Percentiles rank a stretch among this genome's conserved stretches.
These are phyloP conservation scores for Esox masquinongy DNA, from an alignment of 2,797 vertebrate genomes.

Conservation along the genomic window DNA sequence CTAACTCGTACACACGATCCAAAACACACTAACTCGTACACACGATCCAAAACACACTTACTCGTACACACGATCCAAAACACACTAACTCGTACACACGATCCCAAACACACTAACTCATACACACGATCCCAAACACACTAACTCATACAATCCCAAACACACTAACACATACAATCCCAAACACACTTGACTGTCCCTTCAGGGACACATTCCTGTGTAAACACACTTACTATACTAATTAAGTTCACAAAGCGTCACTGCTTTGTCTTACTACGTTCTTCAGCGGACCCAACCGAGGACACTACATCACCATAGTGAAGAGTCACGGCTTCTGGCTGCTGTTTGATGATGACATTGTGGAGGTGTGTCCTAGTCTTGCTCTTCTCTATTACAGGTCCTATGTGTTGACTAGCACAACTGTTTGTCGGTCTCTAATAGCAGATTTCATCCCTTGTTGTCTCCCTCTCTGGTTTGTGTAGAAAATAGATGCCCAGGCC, in stretches of 20 bases:
- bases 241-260: neutral
- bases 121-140: neutral
- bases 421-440: neutral
- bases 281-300: slow-evolving; percentile 89
- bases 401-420: neutral
- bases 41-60: neutral
- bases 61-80: neutral
- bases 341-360: slow-evolving; percentile 96
- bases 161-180: neutral
- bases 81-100: neutral
- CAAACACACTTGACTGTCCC: neutral
- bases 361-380: slow-evolving; percentile 87
- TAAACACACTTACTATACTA: neutral
- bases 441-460: neutral
- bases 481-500: slow-evolving; percentile 99
- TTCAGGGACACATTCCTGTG: neutral
- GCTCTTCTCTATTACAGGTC: neutral
- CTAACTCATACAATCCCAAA: neutral
- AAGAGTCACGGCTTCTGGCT: slow-evolving; percentile 99
- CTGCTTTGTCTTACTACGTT: slow-evolving; percentile 27
- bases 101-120: neutral
- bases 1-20: too few relatives aligned
- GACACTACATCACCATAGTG: slow-evolving; percentile 98
- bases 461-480: slow-evolving; percentile 19
- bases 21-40: too few relatives aligned